These are phyloP conservation scores for Limenitis camilla DNA, from an alignment of 2,888 invertebrate genomes.

Conservation along the genomic window DNA sequence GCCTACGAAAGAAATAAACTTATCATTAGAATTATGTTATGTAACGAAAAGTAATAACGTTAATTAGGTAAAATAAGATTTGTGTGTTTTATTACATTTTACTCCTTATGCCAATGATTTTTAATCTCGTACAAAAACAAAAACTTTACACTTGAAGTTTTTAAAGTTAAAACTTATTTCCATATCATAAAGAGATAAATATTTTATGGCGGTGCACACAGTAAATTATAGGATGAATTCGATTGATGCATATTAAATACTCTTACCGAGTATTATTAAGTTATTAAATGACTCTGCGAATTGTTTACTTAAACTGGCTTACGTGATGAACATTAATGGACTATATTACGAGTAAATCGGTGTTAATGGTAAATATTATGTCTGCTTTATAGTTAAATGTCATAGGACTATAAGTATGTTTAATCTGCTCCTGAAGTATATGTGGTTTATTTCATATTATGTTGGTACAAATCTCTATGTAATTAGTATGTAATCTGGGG, in stretches of 20 bases:
- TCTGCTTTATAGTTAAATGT: neutral
- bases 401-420: neutral
- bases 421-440: neutral
- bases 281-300: conserved; percentile 28
- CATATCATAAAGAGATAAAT: conserved; percentile 37
- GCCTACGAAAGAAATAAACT: too few relatives aligned
- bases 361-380: neutral
- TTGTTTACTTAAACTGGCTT: conserved; percentile 16
- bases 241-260: conserved; percentile 31
- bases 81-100: too few relatives aligned
- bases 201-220: conserved; percentile 27
- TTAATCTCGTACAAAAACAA: too few relatives aligned
- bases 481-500: too few relatives aligned
- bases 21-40: too few relatives aligned
- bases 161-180: conserved; percentile 33
- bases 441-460: neutral
- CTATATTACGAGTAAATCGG: neutral
- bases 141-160: neutral
- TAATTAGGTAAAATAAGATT: too few relatives aligned
- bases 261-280: conserved; percentile 26
- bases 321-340: conserved; percentile 13
- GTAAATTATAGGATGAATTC: conserved; percentile 32
- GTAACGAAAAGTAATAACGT: too few relatives aligned
- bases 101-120: too few relatives aligned
- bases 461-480: too few relatives aligned